Base-by-base conservation (phyloP, 37 sponge, comb jelly and placozoan genomes). In the Cliona cf. orientalis region DNA sequence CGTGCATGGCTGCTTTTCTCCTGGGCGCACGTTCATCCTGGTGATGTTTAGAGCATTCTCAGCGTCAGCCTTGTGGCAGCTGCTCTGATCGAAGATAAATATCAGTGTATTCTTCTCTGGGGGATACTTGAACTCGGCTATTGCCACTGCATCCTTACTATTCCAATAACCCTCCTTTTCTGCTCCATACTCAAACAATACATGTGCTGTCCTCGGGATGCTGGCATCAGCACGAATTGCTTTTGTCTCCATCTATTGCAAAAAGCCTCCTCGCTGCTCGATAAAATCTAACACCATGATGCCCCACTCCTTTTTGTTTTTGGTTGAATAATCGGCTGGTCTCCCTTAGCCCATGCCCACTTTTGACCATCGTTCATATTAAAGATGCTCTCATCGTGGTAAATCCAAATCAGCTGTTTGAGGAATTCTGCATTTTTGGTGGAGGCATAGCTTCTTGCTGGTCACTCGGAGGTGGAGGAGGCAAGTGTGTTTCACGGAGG, bases 161-260 rank as follows among this genome's bases (percentile, higher is more conserved):
- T 38, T 83, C 66, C 75, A 83, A 74, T 64, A 83, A 7, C 84
- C 75, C 26, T 83, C 75, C 25, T 53, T 58, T 12, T 66, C 58
- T 40, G 69, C 75, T 43, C 84, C 84, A 83, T 83, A 83, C 35
- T 83, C 84, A 26, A 74, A 65, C 21, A 66, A 37, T 26, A 66
- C 68, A 35, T 7, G 68, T 35, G 68, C 36, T 66, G 32, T 34
- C 22, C 34, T 66, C 21, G 36, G 36, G 36, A 35, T 66, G 68
- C 36, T 34, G 32, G 32, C 68, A 35, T 26, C 36, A 66, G 53
- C 53, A 49, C n/a, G n/a, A n/a, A n/a, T n/a, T n/a, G n/a, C n/a
- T n/a, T n/a, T n/a, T n/a, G 53, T 19, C 14, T 66, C 68, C 22
- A 6, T 26, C 21, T 22, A 33, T 35, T 37, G 6, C 68, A 66